Evolutionary conservation across 92 coral and sea anemone species (phyloP).

Genomic region (Diadumene lineata): DNA sequence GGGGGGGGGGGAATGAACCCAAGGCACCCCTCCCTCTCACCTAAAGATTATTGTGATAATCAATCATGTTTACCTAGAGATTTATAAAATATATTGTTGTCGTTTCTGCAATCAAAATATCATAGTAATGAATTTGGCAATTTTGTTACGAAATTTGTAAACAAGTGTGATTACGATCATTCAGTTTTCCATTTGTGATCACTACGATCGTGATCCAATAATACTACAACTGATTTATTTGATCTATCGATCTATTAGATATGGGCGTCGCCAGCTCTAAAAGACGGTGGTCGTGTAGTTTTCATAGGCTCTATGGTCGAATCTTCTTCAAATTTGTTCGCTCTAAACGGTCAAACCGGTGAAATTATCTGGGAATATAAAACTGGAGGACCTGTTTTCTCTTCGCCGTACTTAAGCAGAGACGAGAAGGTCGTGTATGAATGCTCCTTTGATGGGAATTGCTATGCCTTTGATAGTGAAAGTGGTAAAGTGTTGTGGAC

Average conservation of each 20-base stretch:
- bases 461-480: conserved; percentile 71
- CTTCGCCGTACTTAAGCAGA: conserved; percentile 75
- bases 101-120: too few relatives aligned
- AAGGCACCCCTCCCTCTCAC: too few relatives aligned
- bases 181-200: too few relatives aligned
- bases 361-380: conserved; percentile 67
- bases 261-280: conserved; percentile 94
- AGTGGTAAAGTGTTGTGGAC: conserved; percentile 75
- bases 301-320: conserved; percentile 88
- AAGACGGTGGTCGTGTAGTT: conserved; percentile 74
- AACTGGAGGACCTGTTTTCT: conserved; percentile 71
- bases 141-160: too few relatives aligned
- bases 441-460: conserved; percentile 81
- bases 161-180: too few relatives aligned
- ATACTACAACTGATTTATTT: too few relatives aligned
- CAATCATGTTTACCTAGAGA: too few relatives aligned
- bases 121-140: too few relatives aligned
- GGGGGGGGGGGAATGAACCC: too few relatives aligned
- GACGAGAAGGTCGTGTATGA: conserved; percentile 72
- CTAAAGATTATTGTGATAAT: too few relatives aligned
- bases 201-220: too few relatives aligned
- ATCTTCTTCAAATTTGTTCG: conserved; percentile 64
- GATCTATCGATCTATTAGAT: conserved; percentile 1
- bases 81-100: too few relatives aligned
- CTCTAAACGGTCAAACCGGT: conserved; percentile 79